Conservation (phyloP, 2,113 vertebrate genomes). For the Lepus americanus region DNA sequence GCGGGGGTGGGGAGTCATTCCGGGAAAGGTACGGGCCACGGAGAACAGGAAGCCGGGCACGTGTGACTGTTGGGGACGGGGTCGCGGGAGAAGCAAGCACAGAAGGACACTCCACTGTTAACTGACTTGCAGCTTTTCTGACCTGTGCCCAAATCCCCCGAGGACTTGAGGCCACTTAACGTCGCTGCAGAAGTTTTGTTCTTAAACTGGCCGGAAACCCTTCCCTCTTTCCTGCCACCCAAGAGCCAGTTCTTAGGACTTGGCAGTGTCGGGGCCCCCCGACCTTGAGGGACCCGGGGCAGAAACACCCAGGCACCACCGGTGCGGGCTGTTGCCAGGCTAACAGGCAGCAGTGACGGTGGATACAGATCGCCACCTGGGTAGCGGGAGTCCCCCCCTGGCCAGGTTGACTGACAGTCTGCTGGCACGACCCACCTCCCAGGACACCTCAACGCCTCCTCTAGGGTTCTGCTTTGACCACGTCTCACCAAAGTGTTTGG, state of each 20-base stretch:
- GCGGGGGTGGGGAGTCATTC: background rate
- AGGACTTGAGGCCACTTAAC: background rate
- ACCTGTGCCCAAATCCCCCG: background rate
- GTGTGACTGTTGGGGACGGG: background rate
- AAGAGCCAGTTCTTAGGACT: background rate
- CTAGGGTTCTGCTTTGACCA: background rate
- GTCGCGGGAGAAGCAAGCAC: background rate
- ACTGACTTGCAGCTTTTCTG: conserved; percentile 3
- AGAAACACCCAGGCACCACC: background rate
- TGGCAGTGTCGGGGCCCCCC: background rate
- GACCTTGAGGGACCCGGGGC: background rate
- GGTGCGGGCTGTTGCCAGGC: background rate
- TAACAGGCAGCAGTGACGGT: background rate
- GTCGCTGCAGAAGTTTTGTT: background rate
- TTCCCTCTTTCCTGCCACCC: background rate
- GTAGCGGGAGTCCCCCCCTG: no score
- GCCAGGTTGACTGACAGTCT: background rate
- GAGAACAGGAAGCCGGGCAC: background rate
- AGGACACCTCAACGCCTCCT: background rate
- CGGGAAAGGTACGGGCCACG: background rate
- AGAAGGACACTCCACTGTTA: background rate
- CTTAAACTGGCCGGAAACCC: background rate
- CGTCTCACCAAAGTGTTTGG: background rate
- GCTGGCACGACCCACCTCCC: background rate
- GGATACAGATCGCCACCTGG: background rate